Evolutionary conservation across 1,140 invertebrate genomes (phyloP), one percentile per base, ranked within the genome.

Genomic region (Drosophila ficusphila): DNA sequence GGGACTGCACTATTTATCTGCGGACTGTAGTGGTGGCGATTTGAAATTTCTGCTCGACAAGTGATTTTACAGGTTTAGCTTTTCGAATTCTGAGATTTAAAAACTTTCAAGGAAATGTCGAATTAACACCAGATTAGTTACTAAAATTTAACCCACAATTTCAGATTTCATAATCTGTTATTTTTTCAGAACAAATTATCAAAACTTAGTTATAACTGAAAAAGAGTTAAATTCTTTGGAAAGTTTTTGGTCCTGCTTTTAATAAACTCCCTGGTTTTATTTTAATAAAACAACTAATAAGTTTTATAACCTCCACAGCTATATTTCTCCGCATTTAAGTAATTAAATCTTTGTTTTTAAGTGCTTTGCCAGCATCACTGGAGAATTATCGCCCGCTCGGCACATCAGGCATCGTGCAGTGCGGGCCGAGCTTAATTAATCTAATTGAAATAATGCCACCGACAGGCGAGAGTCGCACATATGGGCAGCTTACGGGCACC

Each of bases 381-480:
- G 6, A 9, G 2, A 36, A 27, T 36, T 38, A 18, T 14, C 54
- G n/a, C n/a, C 23, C 21, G 21, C 12, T 29, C n/a, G 19, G 5
- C 12, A 33, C 31, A 16, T 33, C 14, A 21, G 29, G n/a, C 23
- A 41, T 42, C 14, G 12, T 47, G 41, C 27, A 27, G 42, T 46
- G 42, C 48, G 47, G 61, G 34, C 36, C 31, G 31, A 27, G 39
- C 41, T 39, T 65, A 65, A 79, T 65, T 65, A 79, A 79, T 79
- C 52, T 47, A 61, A 81, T 81, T 52, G 49, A 74, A 70, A 38
- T 38, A 41, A 74, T 73, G 70, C 18, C 51, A 74, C 14, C 47
- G 48, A 54, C 74, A 72, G 62, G 36, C 42, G 36, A 48, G 29
- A 34, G 46, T 41, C 12, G 16, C 42, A 49, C 68, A 74, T 54